phyloP scores from a whole-genome alignment of 1,140 invertebrate genomes.

The Monomorium pharaonis region DNA sequence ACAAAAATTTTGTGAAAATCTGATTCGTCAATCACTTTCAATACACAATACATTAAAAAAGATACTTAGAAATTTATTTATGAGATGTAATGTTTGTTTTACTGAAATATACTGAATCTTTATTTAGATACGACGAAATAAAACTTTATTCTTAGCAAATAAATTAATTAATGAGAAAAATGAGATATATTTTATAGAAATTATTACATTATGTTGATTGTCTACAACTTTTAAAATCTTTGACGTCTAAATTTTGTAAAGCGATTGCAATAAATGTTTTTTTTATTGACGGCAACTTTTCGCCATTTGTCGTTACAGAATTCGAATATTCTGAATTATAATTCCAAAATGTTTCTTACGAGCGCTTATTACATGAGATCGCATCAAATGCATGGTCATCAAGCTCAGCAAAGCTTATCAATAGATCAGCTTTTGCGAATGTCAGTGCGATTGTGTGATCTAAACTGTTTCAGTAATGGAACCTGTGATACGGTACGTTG shows the following conservation, averaged over 20 bases:
- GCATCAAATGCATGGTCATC: not conserved
- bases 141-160: too few species aligned
- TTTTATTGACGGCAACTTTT: not conserved
- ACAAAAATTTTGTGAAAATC: not conserved
- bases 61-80: too few species aligned
- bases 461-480: slow-evolving; percentile 43
- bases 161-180: too few species aligned
- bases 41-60: not conserved
- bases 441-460: slow-evolving; percentile 34
- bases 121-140: too few species aligned
- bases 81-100: too few species aligned
- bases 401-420: slow-evolving; percentile 16
- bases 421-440: slow-evolving; percentile 39
- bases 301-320: not conserved
- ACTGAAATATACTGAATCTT: too few species aligned
- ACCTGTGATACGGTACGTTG: slow-evolving; percentile 48
- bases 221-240: not conserved
- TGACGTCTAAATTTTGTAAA: not conserved
- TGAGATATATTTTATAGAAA: too few species aligned
- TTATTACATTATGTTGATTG: not conserved
- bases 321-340: not conserved
- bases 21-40: not conserved
- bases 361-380: slow-evolving; percentile 3
- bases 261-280: not conserved
- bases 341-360: not conserved